Evolutionary conservation across 2,113 vertebrate genomes (phyloP).

Genomic region (Eudyptes chrysolophus): DNA sequence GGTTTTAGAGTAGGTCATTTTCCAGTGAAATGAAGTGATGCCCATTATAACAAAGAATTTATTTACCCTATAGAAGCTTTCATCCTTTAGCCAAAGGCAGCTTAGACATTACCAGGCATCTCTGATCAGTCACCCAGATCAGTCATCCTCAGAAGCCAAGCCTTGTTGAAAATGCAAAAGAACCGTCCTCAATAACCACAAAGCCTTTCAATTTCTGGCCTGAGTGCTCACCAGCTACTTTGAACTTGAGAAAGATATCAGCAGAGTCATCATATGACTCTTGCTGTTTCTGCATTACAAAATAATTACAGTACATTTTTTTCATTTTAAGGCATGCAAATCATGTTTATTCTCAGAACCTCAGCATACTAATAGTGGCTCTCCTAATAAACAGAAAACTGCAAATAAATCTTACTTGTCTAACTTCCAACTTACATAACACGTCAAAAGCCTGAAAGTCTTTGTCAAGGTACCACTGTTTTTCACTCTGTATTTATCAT

Average conservation of each 20-base stretch:
- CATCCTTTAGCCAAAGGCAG: background rate
- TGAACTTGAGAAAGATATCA: background rate
- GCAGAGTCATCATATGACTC: background rate
- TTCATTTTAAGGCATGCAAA: background rate
- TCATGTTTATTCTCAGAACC: background rate
- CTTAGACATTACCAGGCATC: background rate
- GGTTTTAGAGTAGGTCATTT: background rate
- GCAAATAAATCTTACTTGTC: background rate
- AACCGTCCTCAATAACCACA: background rate
- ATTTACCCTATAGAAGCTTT: background rate
- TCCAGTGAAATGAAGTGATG: background rate
- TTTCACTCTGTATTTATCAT: background rate
- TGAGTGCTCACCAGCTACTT: background rate
- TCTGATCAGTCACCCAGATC: background rate
- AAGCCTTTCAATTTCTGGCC: background rate
- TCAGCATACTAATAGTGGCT: background rate
- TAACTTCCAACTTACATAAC: background rate
- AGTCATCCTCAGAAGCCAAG: background rate
- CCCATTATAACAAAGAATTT: background rate
- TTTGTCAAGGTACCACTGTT: background rate
- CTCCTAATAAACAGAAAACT: background rate
- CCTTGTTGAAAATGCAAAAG: background rate
- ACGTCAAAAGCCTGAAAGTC: background rate
- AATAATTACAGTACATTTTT: background rate
- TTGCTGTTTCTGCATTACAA: background rate